A percentile compares a stretch with the other conserved stretches of the same genome.
These are phyloP conservation scores for Meliscaeva auricollis DNA, from an alignment of 2,888 invertebrate species.

Conservation along the genomic window DNA sequence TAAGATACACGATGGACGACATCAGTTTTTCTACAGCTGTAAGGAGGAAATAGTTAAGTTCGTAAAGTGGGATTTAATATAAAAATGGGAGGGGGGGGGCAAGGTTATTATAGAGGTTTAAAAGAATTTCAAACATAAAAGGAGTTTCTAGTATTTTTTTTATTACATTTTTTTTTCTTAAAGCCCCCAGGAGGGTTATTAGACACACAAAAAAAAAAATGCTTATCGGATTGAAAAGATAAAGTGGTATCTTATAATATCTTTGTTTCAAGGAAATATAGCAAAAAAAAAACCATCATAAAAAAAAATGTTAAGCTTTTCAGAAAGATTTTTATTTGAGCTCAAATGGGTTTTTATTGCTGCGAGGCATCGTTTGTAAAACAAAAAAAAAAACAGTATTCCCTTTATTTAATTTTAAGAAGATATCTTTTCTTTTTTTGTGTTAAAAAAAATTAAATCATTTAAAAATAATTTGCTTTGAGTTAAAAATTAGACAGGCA, in stretches of 20 bases:
- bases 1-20: conserved; percentile 42
- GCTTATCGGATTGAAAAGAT: conserved; percentile 20
- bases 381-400: too few relatives aligned
- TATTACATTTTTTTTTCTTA: neutral
- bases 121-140: conserved; percentile 7
- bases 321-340: neutral
- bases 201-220: neutral
- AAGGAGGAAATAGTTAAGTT: neutral
- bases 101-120: neutral
- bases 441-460: too few relatives aligned
- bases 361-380: conserved; percentile 1
- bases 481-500: too few relatives aligned
- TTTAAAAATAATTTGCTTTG: too few relatives aligned
- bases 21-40: conserved; percentile 31
- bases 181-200: conserved; percentile 1
- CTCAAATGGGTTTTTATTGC: conserved; percentile 19
- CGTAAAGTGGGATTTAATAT: neutral
- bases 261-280: neutral
- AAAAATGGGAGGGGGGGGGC: neutral
- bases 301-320: conserved; percentile 1
- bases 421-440: too few relatives aligned
- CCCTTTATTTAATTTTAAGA: neutral
- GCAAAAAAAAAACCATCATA: too few relatives aligned
- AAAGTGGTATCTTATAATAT: conserved; percentile 3
- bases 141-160: neutral